Percentiles rank a stretch among this genome's conserved stretches.
Conservation (phyloP, 2,113 vertebrate genomes). For the Todiramphus chloris region DNA sequence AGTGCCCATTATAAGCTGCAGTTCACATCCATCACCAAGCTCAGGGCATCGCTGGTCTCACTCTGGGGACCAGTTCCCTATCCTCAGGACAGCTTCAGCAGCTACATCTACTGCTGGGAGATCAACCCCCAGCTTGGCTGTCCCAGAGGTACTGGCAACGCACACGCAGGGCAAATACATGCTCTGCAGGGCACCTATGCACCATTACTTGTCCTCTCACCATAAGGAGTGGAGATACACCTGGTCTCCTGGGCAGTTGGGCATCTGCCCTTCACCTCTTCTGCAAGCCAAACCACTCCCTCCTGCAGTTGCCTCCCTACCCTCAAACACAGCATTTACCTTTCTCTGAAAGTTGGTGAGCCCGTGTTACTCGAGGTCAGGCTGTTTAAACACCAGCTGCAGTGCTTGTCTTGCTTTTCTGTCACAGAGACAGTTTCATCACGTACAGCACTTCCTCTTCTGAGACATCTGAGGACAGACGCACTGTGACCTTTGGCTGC, state of each 20-base stretch:
- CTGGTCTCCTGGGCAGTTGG: background rate
- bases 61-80: background rate
- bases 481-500: constrained; percentile 14
- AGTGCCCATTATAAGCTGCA: background rate
- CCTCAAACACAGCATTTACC: background rate
- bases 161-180: background rate
- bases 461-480: background rate
- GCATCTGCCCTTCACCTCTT: background rate
- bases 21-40: background rate
- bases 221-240: background rate
- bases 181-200: background rate
- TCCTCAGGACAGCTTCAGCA: background rate
- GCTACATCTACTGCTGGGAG: background rate
- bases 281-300: background rate
- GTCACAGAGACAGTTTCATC: background rate
- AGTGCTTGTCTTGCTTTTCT: background rate
- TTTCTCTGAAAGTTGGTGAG: background rate
- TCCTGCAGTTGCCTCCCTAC: background rate
- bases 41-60: background rate
- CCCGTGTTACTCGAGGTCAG: background rate
- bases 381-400: background rate
- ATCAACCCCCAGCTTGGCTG: background rate
- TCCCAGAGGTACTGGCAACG: background rate
- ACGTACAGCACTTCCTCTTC: constrained; percentile 30
- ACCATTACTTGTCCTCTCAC: background rate